Conservation (phyloP, 2,888 invertebrate species). For the Oxytorus armatus region DNA sequence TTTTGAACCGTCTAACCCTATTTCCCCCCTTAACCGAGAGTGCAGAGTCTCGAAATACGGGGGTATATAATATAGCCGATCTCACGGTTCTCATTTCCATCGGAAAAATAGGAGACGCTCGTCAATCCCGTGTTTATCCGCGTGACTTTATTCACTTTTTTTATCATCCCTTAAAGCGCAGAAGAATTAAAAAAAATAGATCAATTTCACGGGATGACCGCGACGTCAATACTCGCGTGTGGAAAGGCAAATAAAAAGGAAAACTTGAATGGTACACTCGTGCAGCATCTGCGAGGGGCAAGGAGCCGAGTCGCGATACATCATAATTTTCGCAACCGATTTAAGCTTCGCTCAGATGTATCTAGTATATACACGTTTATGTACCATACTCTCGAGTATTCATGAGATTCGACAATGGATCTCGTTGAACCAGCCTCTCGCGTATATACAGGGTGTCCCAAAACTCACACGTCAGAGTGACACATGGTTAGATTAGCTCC, state of each 20-base stretch:
- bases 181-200: constrained; percentile 41
- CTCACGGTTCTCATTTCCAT: constrained; percentile 2
- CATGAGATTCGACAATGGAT: constrained; percentile 77
- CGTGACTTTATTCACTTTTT: constrained; percentile 26
- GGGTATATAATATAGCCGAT: too few species aligned
- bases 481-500: too few species aligned
- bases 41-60: too few species aligned
- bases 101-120: constrained; percentile 3
- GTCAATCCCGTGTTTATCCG: constrained; percentile 33
- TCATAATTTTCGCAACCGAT: constrained; percentile 79
- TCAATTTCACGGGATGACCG: constrained; percentile 59
- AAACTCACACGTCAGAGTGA: too few species aligned
- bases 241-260: constrained; percentile 36
- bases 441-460: too few species aligned
- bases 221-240: constrained; percentile 29
- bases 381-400: constrained; percentile 73
- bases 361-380: neutral
- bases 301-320: constrained; percentile 73
- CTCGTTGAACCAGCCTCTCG: constrained; percentile 78
- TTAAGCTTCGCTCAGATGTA: constrained; percentile 13
- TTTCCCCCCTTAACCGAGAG: too few species aligned
- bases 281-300: constrained; percentile 51
- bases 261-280: constrained; percentile 16
- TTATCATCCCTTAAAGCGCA: constrained; percentile 4
- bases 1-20: too few species aligned